Evolutionary conservation across 2,888 invertebrate species (phyloP).

Genomic region (Gastracanthus pulcherrimus): DNA sequence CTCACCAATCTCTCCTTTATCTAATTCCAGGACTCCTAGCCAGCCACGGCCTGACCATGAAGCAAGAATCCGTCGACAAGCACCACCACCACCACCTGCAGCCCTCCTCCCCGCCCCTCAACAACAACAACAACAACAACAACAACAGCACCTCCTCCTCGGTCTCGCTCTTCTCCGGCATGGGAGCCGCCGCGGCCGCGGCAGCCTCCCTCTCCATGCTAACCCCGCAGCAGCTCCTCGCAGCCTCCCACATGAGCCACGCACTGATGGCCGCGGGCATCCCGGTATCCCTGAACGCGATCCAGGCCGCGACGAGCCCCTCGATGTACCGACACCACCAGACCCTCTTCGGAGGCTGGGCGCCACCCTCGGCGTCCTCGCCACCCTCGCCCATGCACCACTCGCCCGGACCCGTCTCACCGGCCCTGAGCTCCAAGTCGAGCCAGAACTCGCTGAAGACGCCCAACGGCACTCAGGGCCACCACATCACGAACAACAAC

Average conservation of each 20-base stretch:
- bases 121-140: slow-evolving; percentile 81
- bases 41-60: slow-evolving; percentile 73
- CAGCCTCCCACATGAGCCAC: slow-evolving; percentile 76
- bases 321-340: slow-evolving; percentile 83
- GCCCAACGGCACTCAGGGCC: slow-evolving; percentile 17
- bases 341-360: slow-evolving; percentile 80
- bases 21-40: slow-evolving; percentile 68
- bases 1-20: not conserved
- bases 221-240: slow-evolving; percentile 78
- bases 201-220: slow-evolving; percentile 80
- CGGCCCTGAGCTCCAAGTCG: slow-evolving; percentile 67
- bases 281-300: slow-evolving; percentile 79
- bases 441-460: not conserved
- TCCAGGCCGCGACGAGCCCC: slow-evolving; percentile 79
- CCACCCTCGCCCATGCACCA: no score
- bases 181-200: slow-evolving; percentile 78
- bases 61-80: slow-evolving; percentile 79
- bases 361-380: slow-evolving; percentile 78
- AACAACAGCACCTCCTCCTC: slow-evolving; percentile 72
- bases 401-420: slow-evolving; percentile 71
- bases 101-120: slow-evolving; percentile 81
- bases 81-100: slow-evolving; percentile 73
- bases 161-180: slow-evolving; percentile 71
- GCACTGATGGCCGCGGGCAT: slow-evolving; percentile 80
- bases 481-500: slow-evolving; percentile 61